Base-by-base conservation (phyloP, 2,888 invertebrate species). In the Blastobasis lacticolella region DNA sequence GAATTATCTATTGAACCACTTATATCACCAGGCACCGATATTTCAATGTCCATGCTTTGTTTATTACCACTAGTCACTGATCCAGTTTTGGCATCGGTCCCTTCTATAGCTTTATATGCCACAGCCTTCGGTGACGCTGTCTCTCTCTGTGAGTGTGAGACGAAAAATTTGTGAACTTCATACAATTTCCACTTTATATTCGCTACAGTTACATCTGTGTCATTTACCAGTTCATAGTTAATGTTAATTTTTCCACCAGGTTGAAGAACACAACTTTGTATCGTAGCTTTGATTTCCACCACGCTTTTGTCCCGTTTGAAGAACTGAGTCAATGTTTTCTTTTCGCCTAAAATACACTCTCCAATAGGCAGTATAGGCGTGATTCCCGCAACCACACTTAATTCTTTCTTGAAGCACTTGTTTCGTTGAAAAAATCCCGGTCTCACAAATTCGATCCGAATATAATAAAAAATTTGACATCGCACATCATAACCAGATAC, bases 401-500 rank as follows among this genome's bases (percentile, higher is more conserved):
- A 64, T 47, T 59, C 60, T 45, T 60, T 63, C 36, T 59, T 57
- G 40, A 62, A 67, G 1, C 42, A 57, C 49, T 61, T 67, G 6
- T 55, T 47, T 0, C 54, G 53, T 38, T 59, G 58, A n/a, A 60
- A 57, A n/a, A 62, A 55, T 5, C 60, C 60, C 5, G 57, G 51
- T 38, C 56, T 61, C 37, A 62, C 56, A 49, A 70, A 69, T 51
- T 62, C 63, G 5, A 66, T 62, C n/a, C 54, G 44, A 8, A 69
- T 46, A n/a, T 57, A 51, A 44, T 68, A 69, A 5, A 10, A 49
- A 10, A 69, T 64, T 8, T 55, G 52, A 44, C 66, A 64, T 23
- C 49, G 46, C 6, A 64, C 47, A 0, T 49, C 45, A 8, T 56
- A 50, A 5, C 42, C 9, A 23, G 37, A 23, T 42, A 41, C 36